phyloP scores from a whole-genome alignment of 1,140 invertebrate genomes.

The Neodiprion virginianus region DNA sequence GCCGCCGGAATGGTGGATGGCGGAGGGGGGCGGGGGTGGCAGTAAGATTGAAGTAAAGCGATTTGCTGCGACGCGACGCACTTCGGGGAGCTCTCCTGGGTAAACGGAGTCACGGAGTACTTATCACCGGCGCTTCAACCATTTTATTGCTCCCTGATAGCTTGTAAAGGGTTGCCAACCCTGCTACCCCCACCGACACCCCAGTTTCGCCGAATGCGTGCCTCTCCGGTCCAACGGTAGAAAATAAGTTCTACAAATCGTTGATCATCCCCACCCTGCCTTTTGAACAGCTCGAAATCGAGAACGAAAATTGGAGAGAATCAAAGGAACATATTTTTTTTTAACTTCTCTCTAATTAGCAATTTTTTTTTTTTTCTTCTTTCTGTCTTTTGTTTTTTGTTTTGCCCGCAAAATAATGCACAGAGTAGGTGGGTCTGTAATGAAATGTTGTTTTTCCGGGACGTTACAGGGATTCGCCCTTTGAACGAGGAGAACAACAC shows the following conservation, averaged over 20 bases:
- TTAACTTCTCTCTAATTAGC: no score
- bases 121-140: slow-evolving; percentile 38
- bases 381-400: no score
- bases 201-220: not conserved
- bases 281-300: slow-evolving; percentile 32
- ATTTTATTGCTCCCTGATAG: slow-evolving; percentile 45
- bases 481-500: no score
- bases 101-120: slow-evolving; percentile 26
- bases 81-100: slow-evolving; percentile 37
- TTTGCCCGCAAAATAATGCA: no score
- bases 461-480: no score
- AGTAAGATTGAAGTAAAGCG: slow-evolving; percentile 55
- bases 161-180: slow-evolving; percentile 39
- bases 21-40: slow-evolving; percentile 5
- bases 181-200: slow-evolving; percentile 20
- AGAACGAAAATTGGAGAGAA: not conserved
- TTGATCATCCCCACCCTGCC: slow-evolving; percentile 25
- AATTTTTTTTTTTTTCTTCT: no score
- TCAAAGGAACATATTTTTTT: no score
- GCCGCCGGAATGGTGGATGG: not conserved
- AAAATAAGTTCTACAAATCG: no score
- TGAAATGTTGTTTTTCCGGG: no score
- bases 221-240: no score
- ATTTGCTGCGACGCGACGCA: slow-evolving; percentile 48
- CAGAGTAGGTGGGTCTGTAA: no score